Percentiles rank a stretch among this genome's conserved stretches.
Evolutionary conservation across 2,797 vertebrate species (phyloP).

Genomic region (Sebastes baramenuke): DNA sequence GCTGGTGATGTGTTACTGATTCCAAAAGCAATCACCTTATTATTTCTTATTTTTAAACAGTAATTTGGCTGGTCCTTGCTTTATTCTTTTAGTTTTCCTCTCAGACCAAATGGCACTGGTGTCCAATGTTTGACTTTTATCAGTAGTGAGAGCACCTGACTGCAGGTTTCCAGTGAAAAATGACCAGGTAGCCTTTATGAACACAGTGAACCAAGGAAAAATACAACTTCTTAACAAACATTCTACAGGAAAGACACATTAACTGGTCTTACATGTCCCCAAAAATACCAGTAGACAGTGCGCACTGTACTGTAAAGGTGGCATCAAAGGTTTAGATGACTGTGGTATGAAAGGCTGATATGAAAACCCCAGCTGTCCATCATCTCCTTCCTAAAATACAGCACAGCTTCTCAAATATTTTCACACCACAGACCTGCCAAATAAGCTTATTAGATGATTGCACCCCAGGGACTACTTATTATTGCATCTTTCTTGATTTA

Average conservation of each 20-base stretch:
- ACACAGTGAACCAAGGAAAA: background rate
- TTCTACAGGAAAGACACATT: background rate
- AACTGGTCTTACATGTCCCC: background rate
- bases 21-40: background rate
- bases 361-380: constrained; percentile 17
- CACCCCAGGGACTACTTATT: background rate
- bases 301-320: background rate
- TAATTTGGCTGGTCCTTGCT: background rate
- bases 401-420: background rate
- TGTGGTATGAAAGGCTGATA: background rate
- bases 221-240: background rate
- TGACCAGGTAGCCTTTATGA: background rate
- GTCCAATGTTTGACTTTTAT: background rate
- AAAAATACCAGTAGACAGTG: background rate
- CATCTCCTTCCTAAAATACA: background rate
- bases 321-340: background rate
- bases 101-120: background rate
- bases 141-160: background rate
- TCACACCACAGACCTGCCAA: background rate
- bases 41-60: background rate
- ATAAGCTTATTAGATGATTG: background rate
- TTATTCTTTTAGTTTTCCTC: background rate
- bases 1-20: background rate
- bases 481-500: background rate
- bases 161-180: background rate